Base-by-base conservation (phyloP, 2,888 invertebrate species). In the Chalcosyrphus nemorum region DNA sequence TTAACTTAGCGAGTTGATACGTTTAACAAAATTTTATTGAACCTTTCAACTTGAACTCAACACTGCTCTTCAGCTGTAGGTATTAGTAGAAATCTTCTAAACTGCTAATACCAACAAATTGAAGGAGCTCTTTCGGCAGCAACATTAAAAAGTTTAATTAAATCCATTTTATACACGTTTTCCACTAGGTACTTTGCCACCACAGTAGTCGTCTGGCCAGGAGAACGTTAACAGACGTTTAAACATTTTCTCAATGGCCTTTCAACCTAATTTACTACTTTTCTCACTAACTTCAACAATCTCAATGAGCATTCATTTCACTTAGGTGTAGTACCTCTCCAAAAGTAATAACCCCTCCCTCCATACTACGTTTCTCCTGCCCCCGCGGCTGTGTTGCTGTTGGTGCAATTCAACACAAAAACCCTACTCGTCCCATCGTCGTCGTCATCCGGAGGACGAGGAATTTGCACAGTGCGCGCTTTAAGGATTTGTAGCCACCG, bases 261-360 rank as follows among this genome's bases (percentile, higher is more conserved):
- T 81, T 81, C 81, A 81, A 81, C 77, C 77, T 81, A 77, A 77
- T 81, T 81, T 81, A 81, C 65, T 81, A 81, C 81, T 77, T 81
- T 81, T 71, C 77, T 65, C 81, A 81, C 81, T 81, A 81, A 81
- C 81, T 81, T 81, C 77, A 81, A 61, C 77, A 52, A 76, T 77
- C 61, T 81, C 77, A 81, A 81, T 71, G 76, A 71, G 77, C 77
- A 81, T 81, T 81, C 81, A 81, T 81, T 81, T 81, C 71, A 81
- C 81, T 77, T 59, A 66, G 81, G 71, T 77, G 77, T 71, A 76
- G 77, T 35, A 59, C 65, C 81, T 77, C 77, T 81, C 59, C 27
- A 77, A 81, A 81, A 76, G 81, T 81, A 81, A 81, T 81, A 81
- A 81, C 76, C 81, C 77, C 45, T 52, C 13, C 17, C 47, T 59